Conservation (phyloP, 2,797 vertebrate species). For the Chloroceryle amazona region DNA sequence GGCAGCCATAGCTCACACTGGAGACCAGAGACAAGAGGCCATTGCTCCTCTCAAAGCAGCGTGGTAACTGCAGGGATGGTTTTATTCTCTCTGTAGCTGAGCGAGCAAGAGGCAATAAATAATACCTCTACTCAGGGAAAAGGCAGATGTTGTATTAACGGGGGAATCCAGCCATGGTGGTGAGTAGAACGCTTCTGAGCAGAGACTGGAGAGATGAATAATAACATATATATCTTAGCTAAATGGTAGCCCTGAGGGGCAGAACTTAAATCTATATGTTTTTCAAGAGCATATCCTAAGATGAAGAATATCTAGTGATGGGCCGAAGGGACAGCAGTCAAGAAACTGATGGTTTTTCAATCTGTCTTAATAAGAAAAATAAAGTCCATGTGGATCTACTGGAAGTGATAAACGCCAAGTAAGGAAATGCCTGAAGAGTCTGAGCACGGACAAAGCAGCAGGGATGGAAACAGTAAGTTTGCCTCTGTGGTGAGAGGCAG, state of each 20-base stretch:
- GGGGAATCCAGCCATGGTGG: not conserved
- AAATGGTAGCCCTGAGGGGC: constrained; percentile 19
- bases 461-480: constrained; percentile 12
- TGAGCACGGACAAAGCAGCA: not conserved
- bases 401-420: not conserved
- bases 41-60: not conserved
- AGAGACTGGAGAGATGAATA: not conserved
- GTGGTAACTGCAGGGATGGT: not conserved
- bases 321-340: not conserved
- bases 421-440: constrained; percentile 17
- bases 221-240: constrained; percentile 1
- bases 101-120: not conserved
- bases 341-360: not conserved
- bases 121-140: constrained; percentile 19
- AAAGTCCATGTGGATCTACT: not conserved
- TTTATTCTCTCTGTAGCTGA: not conserved
- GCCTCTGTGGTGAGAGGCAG: not conserved
- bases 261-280: not conserved
- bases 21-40: not conserved
- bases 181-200: not conserved
- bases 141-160: not conserved
- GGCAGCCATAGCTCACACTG: not conserved
- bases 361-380: constrained; percentile 2
- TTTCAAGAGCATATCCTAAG: not conserved
- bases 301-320: constrained; percentile 34